These are phyloP conservation scores for Alligator sinensis DNA, from an alignment of 2,113 vertebrate genomes.

Conservation along the genomic window DNA sequence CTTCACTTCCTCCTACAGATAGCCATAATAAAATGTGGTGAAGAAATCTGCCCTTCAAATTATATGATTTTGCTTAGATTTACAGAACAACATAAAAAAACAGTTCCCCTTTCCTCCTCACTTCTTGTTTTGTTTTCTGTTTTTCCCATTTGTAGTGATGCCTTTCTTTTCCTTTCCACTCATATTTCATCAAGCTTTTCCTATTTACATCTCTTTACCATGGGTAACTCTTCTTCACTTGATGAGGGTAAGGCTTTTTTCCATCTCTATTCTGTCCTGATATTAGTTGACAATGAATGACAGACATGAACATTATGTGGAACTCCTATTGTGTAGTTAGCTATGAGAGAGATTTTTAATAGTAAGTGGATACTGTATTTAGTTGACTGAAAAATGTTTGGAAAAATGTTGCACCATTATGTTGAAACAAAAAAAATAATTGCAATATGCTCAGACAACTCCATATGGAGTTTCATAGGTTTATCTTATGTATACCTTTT, in stretches of 20 bases:
- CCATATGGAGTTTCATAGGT: background rate
- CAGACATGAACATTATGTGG: background rate
- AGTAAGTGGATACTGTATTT: background rate
- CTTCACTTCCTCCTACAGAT: background rate
- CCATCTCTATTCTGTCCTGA: conserved; percentile 49
- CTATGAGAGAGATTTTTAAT: background rate
- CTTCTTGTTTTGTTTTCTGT: conserved; percentile 69
- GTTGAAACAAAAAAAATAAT: background rate
- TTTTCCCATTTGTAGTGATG: conserved; percentile 73
- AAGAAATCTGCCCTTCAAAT: conserved; percentile 26
- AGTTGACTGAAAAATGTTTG: background rate
- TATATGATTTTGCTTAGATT: background rate
- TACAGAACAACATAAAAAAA: conserved; percentile 27
- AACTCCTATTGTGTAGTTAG: background rate
- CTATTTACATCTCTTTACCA: conserved; percentile 75
- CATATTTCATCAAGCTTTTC: conserved; percentile 75
- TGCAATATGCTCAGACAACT: background rate
- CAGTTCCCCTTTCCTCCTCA: conserved; percentile 59
- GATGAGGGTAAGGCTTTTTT: conserved; percentile 72
- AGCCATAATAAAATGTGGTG: background rate
- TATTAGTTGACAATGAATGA: conserved; percentile 12
- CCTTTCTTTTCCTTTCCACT: conserved; percentile 75
- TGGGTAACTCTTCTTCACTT: conserved; percentile 77
- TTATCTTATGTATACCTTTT: background rate
- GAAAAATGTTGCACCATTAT: background rate